A percentile compares a stretch with the other conserved stretches of the same genome.
Evolutionary conservation across 2,113 vertebrate genomes (phyloP).

Genomic region (Paradoxurus hermaphroditus): DNA sequence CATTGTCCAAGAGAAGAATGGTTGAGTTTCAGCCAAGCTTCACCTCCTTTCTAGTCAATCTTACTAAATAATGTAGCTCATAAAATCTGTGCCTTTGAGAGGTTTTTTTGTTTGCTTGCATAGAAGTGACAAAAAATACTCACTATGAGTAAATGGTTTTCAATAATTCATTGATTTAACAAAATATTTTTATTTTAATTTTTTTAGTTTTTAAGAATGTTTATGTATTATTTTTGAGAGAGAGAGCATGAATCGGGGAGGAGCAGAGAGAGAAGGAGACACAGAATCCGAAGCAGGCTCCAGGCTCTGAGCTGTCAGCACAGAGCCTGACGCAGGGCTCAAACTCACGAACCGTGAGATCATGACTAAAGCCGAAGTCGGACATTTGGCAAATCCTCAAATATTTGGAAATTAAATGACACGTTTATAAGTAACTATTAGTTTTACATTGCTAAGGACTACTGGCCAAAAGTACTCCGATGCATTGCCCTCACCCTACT

Average conservation of each 20-base stretch:
- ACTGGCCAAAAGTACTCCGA: too few species aligned
- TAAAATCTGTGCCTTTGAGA: slow-evolving; percentile 7
- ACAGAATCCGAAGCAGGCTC: too few species aligned
- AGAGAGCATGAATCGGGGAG: too few species aligned
- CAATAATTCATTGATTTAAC: not conserved
- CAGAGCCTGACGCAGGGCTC: too few species aligned
- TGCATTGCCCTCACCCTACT: too few species aligned
- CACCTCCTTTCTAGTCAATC: not conserved
- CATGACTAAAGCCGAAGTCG: too few species aligned
- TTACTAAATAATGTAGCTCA: not conserved
- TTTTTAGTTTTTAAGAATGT: too few species aligned
- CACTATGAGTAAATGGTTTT: not conserved
- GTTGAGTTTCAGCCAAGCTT: not conserved
- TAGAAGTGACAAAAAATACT: not conserved
- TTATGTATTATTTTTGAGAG: too few species aligned
- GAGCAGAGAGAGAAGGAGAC: too few species aligned
- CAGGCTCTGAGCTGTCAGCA: too few species aligned
- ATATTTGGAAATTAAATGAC: not conserved
- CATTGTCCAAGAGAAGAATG: slow-evolving; percentile 9
- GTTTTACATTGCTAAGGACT: not conserved
- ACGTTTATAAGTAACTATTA: not conserved
- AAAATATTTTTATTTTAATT: not conserved
- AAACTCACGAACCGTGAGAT: too few species aligned
- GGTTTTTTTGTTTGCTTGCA: not conserved
- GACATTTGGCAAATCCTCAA: not conserved